phyloP scores from a whole-genome alignment of 1,140 invertebrate species.

The Nasonia vitripennis region DNA sequence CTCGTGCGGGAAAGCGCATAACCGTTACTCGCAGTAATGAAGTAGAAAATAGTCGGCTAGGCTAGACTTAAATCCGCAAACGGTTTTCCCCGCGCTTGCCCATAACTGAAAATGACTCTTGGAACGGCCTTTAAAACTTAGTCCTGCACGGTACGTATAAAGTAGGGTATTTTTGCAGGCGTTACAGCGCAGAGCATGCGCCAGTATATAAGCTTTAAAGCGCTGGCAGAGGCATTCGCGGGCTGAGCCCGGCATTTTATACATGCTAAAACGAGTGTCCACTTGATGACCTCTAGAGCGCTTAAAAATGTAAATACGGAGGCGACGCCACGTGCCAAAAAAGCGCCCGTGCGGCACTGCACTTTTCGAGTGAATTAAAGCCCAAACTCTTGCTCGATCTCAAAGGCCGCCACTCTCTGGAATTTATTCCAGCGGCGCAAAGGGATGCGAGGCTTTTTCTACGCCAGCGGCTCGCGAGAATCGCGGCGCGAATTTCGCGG shows the following conservation, averaged over 20 bases:
- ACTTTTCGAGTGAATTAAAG: not conserved
- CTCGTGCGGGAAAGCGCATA: not conserved
- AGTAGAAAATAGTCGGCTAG: not conserved
- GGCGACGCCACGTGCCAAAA: slow-evolving; percentile 4
- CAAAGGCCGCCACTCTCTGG: no score
- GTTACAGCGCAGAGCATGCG: no score
- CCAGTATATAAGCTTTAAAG: not conserved
- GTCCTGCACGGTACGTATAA: not conserved
- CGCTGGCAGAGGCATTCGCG: not conserved
- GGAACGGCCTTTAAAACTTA: no score
- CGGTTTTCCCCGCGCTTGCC: not conserved
- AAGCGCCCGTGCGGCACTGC: not conserved
- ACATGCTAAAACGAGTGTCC: not conserved
- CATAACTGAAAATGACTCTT: no score
- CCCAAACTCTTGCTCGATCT: not conserved
- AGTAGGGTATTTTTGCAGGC: not conserved
- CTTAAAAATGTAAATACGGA: slow-evolving; percentile 30
- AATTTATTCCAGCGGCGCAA: no score
- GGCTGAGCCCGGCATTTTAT: not conserved
- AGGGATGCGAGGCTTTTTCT: no score
- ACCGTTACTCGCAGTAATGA: not conserved
- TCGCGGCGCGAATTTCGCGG: not conserved
- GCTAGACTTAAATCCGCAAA: not conserved
- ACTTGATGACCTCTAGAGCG: not conserved
- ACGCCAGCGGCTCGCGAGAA: no score